A percentile compares a stretch with the other conserved stretches of the same genome.
These are phyloP conservation scores for Osmoderma eremita DNA, from an alignment of 2,888 invertebrate species.

Conservation along the genomic window DNA sequence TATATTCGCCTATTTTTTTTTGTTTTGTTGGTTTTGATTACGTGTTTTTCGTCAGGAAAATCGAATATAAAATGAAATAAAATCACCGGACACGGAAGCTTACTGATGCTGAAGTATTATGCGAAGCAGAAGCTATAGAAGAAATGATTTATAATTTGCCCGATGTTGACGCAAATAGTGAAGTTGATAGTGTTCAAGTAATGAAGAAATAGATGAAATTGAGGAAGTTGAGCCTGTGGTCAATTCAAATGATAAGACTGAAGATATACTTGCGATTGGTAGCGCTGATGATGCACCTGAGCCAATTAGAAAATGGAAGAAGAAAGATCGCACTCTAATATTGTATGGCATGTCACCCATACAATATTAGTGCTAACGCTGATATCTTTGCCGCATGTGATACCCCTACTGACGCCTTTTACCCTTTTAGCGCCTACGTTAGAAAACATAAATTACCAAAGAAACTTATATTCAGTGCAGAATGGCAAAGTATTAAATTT, in stretches of 20 bases:
- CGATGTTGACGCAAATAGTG: no score
- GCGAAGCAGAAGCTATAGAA: no score
- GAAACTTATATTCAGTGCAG: no score
- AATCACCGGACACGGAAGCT: background rate
- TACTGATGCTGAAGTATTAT: conserved; percentile 4
- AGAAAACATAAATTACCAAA: no score
- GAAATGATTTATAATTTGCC: no score
- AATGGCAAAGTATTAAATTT: no score
- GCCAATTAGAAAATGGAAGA: conserved; percentile 11
- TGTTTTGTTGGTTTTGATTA: background rate
- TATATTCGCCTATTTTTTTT: background rate
- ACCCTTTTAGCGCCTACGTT: conserved; percentile 4
- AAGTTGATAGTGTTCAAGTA: no score
- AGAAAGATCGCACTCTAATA: background rate
- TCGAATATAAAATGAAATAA: no score
- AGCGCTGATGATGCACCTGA: background rate
- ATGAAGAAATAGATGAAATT: background rate
- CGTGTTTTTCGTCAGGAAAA: background rate
- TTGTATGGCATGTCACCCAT: background rate
- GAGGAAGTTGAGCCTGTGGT: conserved; percentile 4
- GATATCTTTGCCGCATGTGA: no score
- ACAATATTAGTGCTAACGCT: background rate
- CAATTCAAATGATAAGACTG: no score
- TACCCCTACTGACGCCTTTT: background rate
- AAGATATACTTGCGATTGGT: background rate